Percentiles rank a stretch among this genome's conserved stretches.
Conservation (phyloP, 1,140 invertebrate species). For the Drosophila pallidifrons region DNA sequence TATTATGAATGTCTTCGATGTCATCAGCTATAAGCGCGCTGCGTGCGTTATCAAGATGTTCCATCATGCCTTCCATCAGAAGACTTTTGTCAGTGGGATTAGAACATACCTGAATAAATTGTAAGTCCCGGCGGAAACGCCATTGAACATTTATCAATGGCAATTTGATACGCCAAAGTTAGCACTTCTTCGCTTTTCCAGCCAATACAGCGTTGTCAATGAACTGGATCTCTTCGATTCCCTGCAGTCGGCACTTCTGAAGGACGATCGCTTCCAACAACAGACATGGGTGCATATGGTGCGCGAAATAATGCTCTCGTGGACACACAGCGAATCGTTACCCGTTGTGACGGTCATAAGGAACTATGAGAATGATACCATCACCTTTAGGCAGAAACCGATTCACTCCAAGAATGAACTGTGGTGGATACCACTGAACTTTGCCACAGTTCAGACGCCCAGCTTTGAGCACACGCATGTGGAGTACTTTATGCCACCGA, state of each 20-base stretch:
- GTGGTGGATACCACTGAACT: slow-evolving; percentile 88
- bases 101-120: slow-evolving; percentile 71
- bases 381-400: slow-evolving; percentile 84
- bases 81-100: slow-evolving; percentile 81
- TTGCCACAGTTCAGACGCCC: slow-evolving; percentile 82
- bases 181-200: slow-evolving; percentile 46
- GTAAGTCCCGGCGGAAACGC: slow-evolving; percentile 71
- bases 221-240: slow-evolving; percentile 78
- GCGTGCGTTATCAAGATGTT: slow-evolving; percentile 86
- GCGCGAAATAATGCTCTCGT: slow-evolving; percentile 85
- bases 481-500: slow-evolving; percentile 73
- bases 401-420: slow-evolving; percentile 67
- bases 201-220: slow-evolving; percentile 74
- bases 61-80: slow-evolving; percentile 80
- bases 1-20: slow-evolving; percentile 92
- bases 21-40: slow-evolving; percentile 90
- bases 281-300: slow-evolving; percentile 54
- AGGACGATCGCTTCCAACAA: slow-evolving; percentile 67
- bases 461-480: slow-evolving; percentile 85
- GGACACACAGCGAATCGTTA: slow-evolving; percentile 86
- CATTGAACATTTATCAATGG: slow-evolving; percentile 66
- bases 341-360: slow-evolving; percentile 86
- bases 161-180: slow-evolving; percentile 79
- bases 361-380: slow-evolving; percentile 83
- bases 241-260: slow-evolving; percentile 85